phyloP scores from a whole-genome alignment of 2,888 invertebrate species.

The Parapristionchus giblindavisi region DNA sequence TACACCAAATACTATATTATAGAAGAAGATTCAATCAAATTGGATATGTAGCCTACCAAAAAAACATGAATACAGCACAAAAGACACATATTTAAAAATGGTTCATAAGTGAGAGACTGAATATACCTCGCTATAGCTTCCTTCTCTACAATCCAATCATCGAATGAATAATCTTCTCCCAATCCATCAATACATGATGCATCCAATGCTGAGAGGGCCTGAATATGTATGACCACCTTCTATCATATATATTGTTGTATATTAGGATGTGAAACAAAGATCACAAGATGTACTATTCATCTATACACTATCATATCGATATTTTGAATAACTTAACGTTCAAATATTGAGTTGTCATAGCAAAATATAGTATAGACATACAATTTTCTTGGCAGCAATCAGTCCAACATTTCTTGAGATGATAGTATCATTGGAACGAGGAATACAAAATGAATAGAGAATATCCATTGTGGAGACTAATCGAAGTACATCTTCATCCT shows the following conservation, averaged over 20 bases:
- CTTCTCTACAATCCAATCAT: slow-evolving; percentile 44
- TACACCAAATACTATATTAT: background rate
- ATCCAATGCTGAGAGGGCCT: slow-evolving; percentile 41
- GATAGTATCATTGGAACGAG: background rate
- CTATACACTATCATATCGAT: too few species aligned
- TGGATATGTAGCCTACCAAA: background rate
- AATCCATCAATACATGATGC: slow-evolving; percentile 42
- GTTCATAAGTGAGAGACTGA: too few species aligned
- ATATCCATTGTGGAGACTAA: slow-evolving; percentile 15
- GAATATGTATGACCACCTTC: background rate
- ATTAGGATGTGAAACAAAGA: too few species aligned
- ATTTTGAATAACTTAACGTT: too few species aligned
- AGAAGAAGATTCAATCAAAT: background rate
- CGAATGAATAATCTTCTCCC: slow-evolving; percentile 38
- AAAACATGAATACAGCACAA: too few species aligned
- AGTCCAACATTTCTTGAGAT: background rate
- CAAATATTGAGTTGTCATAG: too few species aligned
- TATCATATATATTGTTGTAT: too few species aligned
- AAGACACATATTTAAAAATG: too few species aligned
- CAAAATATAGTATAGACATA: slow-evolving; percentile 10
- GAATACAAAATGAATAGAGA: slow-evolving; percentile 8
- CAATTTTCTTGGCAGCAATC: slow-evolving; percentile 28
- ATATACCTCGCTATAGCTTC: slow-evolving; percentile 43
- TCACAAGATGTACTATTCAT: too few species aligned
- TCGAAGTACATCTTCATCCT: slow-evolving; percentile 18